A percentile compares a stretch with the other conserved stretches of the same genome.
Evolutionary conservation across 2,888 invertebrate species (phyloP).

Genomic region (Metalampra italica): DNA sequence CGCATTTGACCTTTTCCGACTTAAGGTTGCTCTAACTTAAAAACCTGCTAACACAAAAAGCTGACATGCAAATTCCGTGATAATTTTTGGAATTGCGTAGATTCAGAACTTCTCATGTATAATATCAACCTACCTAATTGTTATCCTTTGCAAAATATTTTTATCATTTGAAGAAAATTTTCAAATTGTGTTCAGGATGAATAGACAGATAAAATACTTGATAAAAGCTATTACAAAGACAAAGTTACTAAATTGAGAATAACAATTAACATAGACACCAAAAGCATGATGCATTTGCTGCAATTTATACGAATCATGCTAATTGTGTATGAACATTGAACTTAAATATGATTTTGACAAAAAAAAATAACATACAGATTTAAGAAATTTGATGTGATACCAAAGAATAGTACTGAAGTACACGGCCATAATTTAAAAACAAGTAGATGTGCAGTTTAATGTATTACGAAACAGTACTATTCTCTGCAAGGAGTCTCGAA

Average conservation of each 20-base stretch:
- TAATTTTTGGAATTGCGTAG: slow-evolving; percentile 27
- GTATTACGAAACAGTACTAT: slow-evolving; percentile 42
- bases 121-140: slow-evolving; percentile 4
- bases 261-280: slow-evolving; percentile 64
- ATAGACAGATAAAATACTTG: not conserved
- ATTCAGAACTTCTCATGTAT: slow-evolving; percentile 6
- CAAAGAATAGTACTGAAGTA: slow-evolving; percentile 59
- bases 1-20: slow-evolving; percentile 25
- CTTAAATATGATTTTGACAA: slow-evolving; percentile 46
- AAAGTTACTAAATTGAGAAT: not conserved
- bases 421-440: not conserved
- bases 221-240: not conserved
- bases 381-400: slow-evolving; percentile 25
- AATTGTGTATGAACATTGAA: slow-evolving; percentile 54
- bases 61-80: slow-evolving; percentile 64
- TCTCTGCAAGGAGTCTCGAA: slow-evolving; percentile 45
- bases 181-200: not conserved
- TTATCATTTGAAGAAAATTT: not conserved
- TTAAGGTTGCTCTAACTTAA: slow-evolving; percentile 50
- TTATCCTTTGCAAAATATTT: not conserved
- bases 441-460: slow-evolving; percentile 1
- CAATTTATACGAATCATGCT: slow-evolving; percentile 68
- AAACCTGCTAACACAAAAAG: slow-evolving; percentile 69
- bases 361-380: slow-evolving; percentile 40
- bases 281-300: slow-evolving; percentile 75